Conservation (phyloP, 2,797 vertebrate genomes). For the Schizopygopsis pylzovi region DNA sequence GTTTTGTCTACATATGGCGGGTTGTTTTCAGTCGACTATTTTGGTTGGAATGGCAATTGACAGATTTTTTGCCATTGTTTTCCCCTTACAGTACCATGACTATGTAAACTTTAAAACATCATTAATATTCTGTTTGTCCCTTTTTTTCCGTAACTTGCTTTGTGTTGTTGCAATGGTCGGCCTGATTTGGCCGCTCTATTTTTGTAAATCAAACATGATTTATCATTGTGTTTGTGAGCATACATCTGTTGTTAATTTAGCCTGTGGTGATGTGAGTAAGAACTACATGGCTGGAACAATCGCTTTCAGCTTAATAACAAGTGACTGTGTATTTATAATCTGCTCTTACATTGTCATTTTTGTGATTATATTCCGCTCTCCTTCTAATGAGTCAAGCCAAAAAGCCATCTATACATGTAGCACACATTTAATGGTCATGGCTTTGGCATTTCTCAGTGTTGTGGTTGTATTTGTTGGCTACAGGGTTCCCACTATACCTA, state of each 20-base stretch:
- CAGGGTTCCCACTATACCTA: constrained; percentile 34
- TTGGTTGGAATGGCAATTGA: constrained; percentile 71
- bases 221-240: constrained; percentile 69
- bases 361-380: constrained; percentile 46
- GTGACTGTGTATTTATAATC: constrained; percentile 60
- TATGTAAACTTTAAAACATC: constrained; percentile 34
- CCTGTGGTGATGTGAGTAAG: constrained; percentile 56
- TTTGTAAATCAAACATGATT: constrained; percentile 63
- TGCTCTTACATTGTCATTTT: constrained; percentile 63
- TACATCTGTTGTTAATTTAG: constrained; percentile 65
- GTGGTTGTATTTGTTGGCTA: constrained; percentile 45
- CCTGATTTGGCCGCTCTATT: constrained; percentile 47
- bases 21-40: constrained; percentile 67
- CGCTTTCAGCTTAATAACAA: constrained; percentile 53
- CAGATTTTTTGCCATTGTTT: constrained; percentile 66
- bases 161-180: background rate
- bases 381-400: constrained; percentile 55
- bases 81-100: constrained; percentile 61
- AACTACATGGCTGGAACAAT: constrained; percentile 61
- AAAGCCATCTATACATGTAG: constrained; percentile 65
- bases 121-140: background rate
- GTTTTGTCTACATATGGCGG: constrained; percentile 68
- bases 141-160: constrained; percentile 33
- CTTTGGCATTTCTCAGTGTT: constrained; percentile 53
- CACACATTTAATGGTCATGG: constrained; percentile 64